Conservation (phyloP, 1,140 invertebrate genomes). For the Aphelinus atriplicis region DNA sequence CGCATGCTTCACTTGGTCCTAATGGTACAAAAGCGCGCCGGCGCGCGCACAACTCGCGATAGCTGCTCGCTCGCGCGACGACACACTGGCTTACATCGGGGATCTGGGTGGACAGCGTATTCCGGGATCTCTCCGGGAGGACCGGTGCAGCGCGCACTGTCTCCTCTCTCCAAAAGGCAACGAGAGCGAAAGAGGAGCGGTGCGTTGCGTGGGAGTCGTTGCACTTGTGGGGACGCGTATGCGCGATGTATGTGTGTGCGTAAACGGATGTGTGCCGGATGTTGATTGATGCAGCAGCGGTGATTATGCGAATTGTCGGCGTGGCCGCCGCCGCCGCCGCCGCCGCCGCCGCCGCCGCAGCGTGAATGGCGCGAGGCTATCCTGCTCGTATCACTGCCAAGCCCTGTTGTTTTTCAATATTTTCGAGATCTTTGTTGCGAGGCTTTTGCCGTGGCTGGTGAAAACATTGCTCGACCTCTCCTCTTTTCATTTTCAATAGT, state of each 20-base stretch:
- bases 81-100: constrained; percentile 51
- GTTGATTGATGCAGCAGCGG: no score
- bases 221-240: not conserved
- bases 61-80: not conserved
- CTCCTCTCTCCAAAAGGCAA: not conserved
- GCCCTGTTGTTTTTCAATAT: no score
- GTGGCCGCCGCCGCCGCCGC: no score
- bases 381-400: no score
- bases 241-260: not conserved
- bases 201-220: not conserved
- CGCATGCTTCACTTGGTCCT: not conserved
- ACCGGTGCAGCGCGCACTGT: constrained; percentile 28
- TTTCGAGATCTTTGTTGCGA: no score
- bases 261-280: not conserved
- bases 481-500: no score
- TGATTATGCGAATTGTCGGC: no score
- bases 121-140: constrained; percentile 41
- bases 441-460: no score
- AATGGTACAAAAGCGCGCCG: constrained; percentile 6
- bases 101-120: constrained; percentile 23
- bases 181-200: not conserved
- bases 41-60: not conserved
- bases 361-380: no score
- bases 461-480: no score
- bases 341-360: no score